phyloP scores from a whole-genome alignment of 1,140 invertebrate genomes.

The Phymorhynchus buccinoides region DNA sequence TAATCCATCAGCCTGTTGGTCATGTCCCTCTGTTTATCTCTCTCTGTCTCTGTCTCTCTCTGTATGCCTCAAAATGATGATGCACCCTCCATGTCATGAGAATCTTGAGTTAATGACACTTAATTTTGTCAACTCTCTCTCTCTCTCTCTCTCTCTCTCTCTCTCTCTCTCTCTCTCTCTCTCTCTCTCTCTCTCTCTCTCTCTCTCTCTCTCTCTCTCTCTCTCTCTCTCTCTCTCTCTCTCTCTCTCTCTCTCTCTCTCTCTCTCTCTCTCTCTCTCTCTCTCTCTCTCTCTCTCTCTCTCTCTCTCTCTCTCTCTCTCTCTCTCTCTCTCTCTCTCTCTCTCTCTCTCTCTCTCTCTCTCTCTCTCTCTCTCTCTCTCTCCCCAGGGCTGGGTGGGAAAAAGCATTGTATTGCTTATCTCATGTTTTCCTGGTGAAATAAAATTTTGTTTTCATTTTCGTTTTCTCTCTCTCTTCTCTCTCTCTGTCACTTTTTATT shows the following conservation, averaged over 20 bases:
- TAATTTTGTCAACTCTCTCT: too few species aligned
- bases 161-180: not conserved
- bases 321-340: not conserved
- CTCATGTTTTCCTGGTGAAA: too few species aligned
- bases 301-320: not conserved
- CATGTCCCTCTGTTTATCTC: not conserved
- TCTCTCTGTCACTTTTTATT: too few species aligned
- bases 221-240: not conserved
- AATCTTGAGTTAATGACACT: too few species aligned
- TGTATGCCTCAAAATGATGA: too few species aligned
- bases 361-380: not conserved
- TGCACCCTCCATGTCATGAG: too few species aligned
- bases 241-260: not conserved
- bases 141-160: too few species aligned
- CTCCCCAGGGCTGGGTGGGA: too few species aligned
- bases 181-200: not conserved
- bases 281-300: not conserved
- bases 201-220: not conserved
- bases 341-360: not conserved
- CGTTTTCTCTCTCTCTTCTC: too few species aligned
- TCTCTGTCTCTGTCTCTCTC: too few species aligned
- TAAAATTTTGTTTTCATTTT: too few species aligned
- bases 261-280: not conserved
- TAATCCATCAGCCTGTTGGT: not conserved
- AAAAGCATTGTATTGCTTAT: too few species aligned